phyloP scores from a whole-genome alignment of 2,113 vertebrate genomes.

The Hippocampus mohnikei region DNA sequence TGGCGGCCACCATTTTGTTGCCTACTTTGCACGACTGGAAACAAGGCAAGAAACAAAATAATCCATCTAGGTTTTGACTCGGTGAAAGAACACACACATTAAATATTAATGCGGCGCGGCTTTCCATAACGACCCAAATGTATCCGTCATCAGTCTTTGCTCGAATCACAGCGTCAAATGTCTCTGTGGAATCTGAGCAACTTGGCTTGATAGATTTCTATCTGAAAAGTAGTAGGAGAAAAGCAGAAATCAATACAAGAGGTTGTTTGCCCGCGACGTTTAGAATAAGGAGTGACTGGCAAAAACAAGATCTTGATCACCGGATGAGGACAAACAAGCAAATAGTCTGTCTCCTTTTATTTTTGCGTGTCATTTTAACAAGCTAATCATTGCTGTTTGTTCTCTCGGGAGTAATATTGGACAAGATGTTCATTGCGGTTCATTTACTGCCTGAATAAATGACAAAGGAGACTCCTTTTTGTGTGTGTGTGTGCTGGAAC shows the following conservation, averaged over 20 bases:
- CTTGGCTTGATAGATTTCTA: slow-evolving; percentile 61
- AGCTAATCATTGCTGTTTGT: slow-evolving; percentile 7
- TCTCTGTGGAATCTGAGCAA: slow-evolving; percentile 57
- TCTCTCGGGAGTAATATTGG: slow-evolving; percentile 9
- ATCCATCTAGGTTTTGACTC: slow-evolving; percentile 49
- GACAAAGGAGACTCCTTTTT: not conserved
- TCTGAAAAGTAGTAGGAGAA: slow-evolving; percentile 57
- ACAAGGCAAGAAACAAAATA: slow-evolving; percentile 47
- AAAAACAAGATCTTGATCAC: slow-evolving; percentile 29
- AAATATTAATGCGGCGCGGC: slow-evolving; percentile 61
- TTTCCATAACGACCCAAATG: slow-evolving; percentile 56
- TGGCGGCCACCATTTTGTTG: slow-evolving; percentile 22
- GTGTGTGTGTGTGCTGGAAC: no score
- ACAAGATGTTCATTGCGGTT: slow-evolving; percentile 2
- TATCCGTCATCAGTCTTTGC: slow-evolving; percentile 57
- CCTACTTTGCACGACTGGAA: slow-evolving; percentile 24
- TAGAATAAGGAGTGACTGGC: slow-evolving; percentile 42
- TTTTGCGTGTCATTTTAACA: slow-evolving; percentile 26
- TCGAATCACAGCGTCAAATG: slow-evolving; percentile 40
- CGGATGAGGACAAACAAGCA: slow-evolving; percentile 5
- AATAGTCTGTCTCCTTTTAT: slow-evolving; percentile 38
- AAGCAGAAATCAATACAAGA: slow-evolving; percentile 59
- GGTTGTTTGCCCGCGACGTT: slow-evolving; percentile 48
- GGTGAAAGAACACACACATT: slow-evolving; percentile 46
- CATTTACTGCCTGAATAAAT: slow-evolving; percentile 14